Conservation (phyloP, 1,140 invertebrate species). For the Piezodorus guildinii region DNA sequence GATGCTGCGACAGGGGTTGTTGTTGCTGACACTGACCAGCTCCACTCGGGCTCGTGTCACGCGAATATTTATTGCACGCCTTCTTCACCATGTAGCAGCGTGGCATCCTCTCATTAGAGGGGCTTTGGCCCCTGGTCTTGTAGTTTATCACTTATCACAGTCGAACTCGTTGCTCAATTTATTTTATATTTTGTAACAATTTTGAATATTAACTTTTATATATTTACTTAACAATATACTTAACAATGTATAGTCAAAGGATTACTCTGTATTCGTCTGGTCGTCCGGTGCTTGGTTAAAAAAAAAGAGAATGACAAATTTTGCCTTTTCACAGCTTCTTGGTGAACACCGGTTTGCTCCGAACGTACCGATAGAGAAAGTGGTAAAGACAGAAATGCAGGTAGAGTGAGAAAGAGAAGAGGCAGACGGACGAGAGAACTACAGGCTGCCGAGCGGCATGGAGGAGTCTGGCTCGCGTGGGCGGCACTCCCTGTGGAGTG, state of each 20-base stretch:
- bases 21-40: slow-evolving; percentile 24
- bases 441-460: slow-evolving; percentile 16
- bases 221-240: slow-evolving; percentile 5
- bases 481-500: slow-evolving; percentile 24
- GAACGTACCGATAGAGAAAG: slow-evolving; percentile 19
- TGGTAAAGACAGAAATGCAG: slow-evolving; percentile 16
- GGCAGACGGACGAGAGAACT: slow-evolving; percentile 18
- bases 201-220: not conserved
- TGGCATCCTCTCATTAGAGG: slow-evolving; percentile 33
- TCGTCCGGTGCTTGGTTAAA: no score
- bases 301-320: no score
- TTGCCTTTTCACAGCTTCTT: not conserved
- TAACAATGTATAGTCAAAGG: slow-evolving; percentile 2
- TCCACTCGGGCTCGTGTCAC: slow-evolving; percentile 32
- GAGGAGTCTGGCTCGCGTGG: slow-evolving; percentile 17
- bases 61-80: slow-evolving; percentile 41
- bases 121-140: not conserved
- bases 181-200: not conserved
- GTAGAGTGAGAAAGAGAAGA: slow-evolving; percentile 11
- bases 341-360: not conserved
- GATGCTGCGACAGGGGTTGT: slow-evolving; percentile 1
- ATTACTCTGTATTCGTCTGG: slow-evolving; percentile 12
- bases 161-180: slow-evolving; percentile 16
- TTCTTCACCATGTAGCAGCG: slow-evolving; percentile 46
- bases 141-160: slow-evolving; percentile 13